Evolutionary conservation across 2,113 vertebrate genomes (phyloP).

Genomic region (Hippocampus zosterae): DNA sequence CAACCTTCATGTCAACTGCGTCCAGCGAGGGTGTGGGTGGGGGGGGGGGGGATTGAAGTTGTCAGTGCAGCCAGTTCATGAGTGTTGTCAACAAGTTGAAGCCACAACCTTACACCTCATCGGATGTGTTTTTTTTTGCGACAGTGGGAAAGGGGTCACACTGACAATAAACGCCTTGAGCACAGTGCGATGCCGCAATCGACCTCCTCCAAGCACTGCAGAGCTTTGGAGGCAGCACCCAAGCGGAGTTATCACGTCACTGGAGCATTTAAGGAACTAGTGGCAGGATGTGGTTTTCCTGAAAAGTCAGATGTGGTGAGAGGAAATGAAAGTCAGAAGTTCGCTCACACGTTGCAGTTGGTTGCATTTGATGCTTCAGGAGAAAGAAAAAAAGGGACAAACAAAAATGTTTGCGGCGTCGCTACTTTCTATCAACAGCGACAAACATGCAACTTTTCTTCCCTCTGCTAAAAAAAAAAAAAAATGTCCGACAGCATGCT

Average conservation of each 20-base stretch:
- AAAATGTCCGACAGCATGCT: constrained; percentile 38
- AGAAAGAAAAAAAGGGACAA: neutral
- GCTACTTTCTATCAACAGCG: constrained; percentile 1
- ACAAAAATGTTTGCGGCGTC: neutral
- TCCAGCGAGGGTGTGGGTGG: neutral
- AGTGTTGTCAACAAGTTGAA: neutral
- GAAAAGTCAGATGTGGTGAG: constrained; percentile 1
- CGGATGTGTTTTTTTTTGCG: neutral
- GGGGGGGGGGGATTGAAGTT: neutral
- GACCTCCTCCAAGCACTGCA: neutral
- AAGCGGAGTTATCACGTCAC: neutral
- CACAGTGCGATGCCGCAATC: neutral
- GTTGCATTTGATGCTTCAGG: neutral
- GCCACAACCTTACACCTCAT: neutral
- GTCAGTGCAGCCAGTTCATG: neutral
- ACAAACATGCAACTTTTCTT: constrained; percentile 14
- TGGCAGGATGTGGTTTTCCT: constrained; percentile 12
- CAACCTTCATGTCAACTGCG: constrained; percentile 22
- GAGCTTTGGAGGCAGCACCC: neutral
- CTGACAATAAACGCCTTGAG: neutral
- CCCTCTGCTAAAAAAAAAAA: constrained; percentile 7
- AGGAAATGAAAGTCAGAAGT: constrained; percentile 1
- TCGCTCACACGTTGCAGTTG: neutral
- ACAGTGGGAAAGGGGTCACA: neutral
- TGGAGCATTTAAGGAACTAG: neutral